Evolutionary conservation across 2,113 vertebrate species (phyloP).

Genomic region (Dascyllus trimaculatus): DNA sequence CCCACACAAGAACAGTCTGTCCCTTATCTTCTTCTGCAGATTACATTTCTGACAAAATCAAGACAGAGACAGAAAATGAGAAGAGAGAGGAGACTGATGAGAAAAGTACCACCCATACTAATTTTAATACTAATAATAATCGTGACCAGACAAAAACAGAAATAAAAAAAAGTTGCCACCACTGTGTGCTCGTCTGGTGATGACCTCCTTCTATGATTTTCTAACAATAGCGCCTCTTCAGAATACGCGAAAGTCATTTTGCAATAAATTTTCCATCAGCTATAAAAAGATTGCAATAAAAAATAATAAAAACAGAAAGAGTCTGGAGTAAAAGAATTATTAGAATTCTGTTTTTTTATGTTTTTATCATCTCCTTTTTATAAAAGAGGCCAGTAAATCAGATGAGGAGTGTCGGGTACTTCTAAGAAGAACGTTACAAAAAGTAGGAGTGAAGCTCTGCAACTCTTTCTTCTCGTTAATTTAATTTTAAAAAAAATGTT

Average conservation of each 20-base stretch:
- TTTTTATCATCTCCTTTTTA: constrained; percentile 5
- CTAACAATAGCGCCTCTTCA: not conserved
- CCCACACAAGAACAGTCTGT: constrained; percentile 46
- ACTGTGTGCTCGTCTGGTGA: not conserved
- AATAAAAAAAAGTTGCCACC: not conserved
- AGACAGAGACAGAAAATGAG: constrained; percentile 31
- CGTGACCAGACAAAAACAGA: not conserved
- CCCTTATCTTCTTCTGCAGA: constrained; percentile 43
- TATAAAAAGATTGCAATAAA: constrained; percentile 10
- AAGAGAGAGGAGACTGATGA: constrained; percentile 20
- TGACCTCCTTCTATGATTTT: not conserved
- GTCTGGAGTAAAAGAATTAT: not conserved
- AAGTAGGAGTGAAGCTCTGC: not conserved
- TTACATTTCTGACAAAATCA: constrained; percentile 45
- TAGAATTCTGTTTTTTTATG: not conserved
- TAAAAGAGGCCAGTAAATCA: not conserved
- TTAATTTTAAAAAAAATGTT: not conserved
- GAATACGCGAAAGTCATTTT: constrained; percentile 3
- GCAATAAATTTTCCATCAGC: constrained; percentile 16
- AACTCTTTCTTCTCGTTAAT: not conserved
- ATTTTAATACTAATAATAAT: constrained; percentile 32
- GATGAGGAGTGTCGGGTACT: not conserved
- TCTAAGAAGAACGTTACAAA: not conserved
- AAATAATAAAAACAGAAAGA: constrained; percentile 7
- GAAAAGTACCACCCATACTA: constrained; percentile 10